Evolutionary conservation across 2,888 invertebrate genomes (phyloP), one percentile per base, ranked within the genome.

Genomic region (Nomada fucata): DNA sequence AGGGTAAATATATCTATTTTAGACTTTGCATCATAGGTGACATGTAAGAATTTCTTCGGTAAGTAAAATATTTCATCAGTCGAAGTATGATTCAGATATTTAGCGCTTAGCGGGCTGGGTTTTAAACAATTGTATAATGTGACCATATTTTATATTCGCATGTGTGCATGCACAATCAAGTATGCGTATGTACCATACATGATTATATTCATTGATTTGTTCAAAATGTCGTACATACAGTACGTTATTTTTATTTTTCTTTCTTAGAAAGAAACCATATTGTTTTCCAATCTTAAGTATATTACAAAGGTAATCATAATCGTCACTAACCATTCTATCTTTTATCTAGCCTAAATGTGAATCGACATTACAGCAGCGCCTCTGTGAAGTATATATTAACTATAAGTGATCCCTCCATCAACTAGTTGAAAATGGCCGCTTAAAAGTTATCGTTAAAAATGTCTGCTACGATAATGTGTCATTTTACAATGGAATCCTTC

Each of bases 371-470:
- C 50, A 57, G 36, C 59, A 76, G 76, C 76, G 82, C 76, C 82
- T 13, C 65, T 64, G 36, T 18, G 11, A 11, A 1, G 10, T 15
- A 44, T 65, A 42, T 42, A 29, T 50, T 42, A 71, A 52, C 69
- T 71, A 64, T 61, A 73, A 70, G 23, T 29, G 42, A 36, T 61
- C 5, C n/a, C 18, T 59, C 23, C 44, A 76, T 75, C 47, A 74
- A 55, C 52, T 23, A 87, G 83, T 83, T 89, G 86, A 92, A 92
- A 89, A 92, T 92, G 92, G 92, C 92, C 85, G 92, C 91, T 88
- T 92, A 77, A 91, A 87, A 88, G 87, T 87, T 82, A 64, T 85
- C 53, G 82, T 70, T 65, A 70, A 76, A 47, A 75, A 88, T 89
- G 82, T 82, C 64, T 89, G 77, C 52, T 83, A 44, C 61, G 82